Evolutionary conservation across 1,140 invertebrate genomes (phyloP), one percentile per base, ranked within the genome.

Genomic region (Drosophila ogumai): DNA sequence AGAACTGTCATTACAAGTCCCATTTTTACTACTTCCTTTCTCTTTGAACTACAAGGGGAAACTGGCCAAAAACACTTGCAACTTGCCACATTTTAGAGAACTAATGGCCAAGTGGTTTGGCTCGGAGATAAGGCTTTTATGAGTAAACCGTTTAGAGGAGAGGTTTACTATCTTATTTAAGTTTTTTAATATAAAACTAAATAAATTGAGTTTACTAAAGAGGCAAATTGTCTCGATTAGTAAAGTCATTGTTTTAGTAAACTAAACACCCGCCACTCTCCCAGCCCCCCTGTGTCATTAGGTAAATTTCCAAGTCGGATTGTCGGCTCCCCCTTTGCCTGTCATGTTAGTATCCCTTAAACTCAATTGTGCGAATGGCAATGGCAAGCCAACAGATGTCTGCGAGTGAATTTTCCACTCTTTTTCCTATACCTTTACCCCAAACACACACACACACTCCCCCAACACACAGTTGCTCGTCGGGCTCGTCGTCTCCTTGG

Each of bases 371-470:
- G 52, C 68, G 52, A 49, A 36, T 72, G 41, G 47, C 68, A 59
- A 72, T 58, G 65, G 50, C 65, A 57, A 58, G 31, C 68, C 65
- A 40, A 58, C 68, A 72, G 43, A 41, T 71, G 68, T 50, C 68
- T 50, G 36, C 28, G 60, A 65, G 46, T 19, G 49, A 25, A 46
- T 65, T 49, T 31, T 17, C n/a, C 34, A 34, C 28, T 17, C 25
- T 28, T 17, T 12, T 15, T 19, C 12, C 64, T 8, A 63, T 67
- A 63, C 65, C 38, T 36, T 65, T 36, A 22, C 17, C 44, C 22
- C 36, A 19, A 38, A 22, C 4, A 22, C 19, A 69, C 43, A 41
- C 46, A 17, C 28, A 7, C 22, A 28, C 25, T 28, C 25, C 25
- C 25, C 25, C 25, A 28, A 25, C 22, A 52, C 47, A 31, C 25